Evolutionary conservation across 2,888 invertebrate genomes (phyloP).

Genomic region (Acheta domesticus): DNA sequence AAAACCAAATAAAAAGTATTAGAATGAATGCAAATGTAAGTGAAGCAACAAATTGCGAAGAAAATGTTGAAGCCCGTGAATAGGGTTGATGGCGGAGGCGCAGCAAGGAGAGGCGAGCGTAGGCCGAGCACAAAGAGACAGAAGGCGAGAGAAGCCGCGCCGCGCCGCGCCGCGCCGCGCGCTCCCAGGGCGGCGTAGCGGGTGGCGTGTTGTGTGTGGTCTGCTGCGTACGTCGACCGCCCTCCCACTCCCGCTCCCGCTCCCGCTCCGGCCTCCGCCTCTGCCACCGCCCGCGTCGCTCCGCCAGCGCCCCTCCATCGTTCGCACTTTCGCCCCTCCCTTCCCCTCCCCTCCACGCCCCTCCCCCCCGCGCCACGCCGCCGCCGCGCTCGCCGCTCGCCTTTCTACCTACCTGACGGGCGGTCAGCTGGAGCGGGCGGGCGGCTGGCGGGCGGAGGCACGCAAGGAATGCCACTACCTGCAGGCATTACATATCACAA

Average conservation of each 20-base stretch:
- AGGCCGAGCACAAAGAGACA: neutral
- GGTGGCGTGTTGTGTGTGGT: slow-evolving; percentile 26
- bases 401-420: neutral
- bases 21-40: too few relatives aligned
- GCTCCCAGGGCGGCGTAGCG: neutral
- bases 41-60: too few relatives aligned
- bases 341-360: neutral
- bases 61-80: too few relatives aligned
- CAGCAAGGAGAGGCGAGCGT: neutral
- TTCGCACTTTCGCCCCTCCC: neutral
- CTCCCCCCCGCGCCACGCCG: neutral
- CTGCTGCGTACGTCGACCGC: slow-evolving; percentile 4
- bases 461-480: slow-evolving; percentile 30
- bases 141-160: neutral
- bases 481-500: slow-evolving; percentile 28
- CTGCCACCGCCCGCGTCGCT: too few relatives aligned
- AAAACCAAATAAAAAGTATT: too few relatives aligned
- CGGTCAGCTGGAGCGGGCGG: slow-evolving; percentile 30
- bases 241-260: neutral
- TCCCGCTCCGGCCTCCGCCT: neutral
- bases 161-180: too few relatives aligned
- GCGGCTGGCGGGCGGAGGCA: slow-evolving; percentile 22
- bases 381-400: neutral
- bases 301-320: neutral
- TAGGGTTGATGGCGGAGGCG: neutral